Conservation (phyloP, 2,888 invertebrate genomes). For the Polydesmus complanatus region DNA sequence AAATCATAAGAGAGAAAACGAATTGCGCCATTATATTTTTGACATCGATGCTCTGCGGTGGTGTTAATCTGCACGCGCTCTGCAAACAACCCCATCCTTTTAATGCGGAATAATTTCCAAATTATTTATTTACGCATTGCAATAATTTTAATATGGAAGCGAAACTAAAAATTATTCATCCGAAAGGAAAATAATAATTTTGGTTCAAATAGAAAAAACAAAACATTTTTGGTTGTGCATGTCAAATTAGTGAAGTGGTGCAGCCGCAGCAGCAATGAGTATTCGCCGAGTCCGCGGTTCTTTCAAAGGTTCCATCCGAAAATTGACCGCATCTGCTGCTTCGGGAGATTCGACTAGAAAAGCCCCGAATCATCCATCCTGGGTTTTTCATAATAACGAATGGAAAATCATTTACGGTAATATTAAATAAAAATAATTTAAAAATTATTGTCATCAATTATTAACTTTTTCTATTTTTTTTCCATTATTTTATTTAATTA, state of each 20-base stretch:
- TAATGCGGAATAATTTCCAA: no score
- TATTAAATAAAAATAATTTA: not conserved
- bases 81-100: no score
- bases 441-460: not conserved
- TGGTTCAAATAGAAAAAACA: no score
- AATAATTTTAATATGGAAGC: no score
- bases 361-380: constrained; percentile 24
- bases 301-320: constrained; percentile 24
- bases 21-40: not conserved
- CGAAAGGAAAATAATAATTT: no score
- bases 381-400: constrained; percentile 26
- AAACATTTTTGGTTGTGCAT: no score
- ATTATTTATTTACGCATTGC: no score
- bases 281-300: constrained; percentile 25
- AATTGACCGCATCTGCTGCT: constrained; percentile 22
- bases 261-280: constrained; percentile 24
- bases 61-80: not conserved
- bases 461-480: not conserved
- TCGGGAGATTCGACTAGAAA: constrained; percentile 24
- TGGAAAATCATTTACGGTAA: constrained; percentile 26
- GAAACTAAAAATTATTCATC: no score
- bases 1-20: not conserved
- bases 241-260: no score
- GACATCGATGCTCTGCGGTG: not conserved
- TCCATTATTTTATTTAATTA: no score